A percentile compares a stretch with the other conserved stretches of the same genome.
phyloP scores from a whole-genome alignment of 1,140 invertebrate genomes.

The Centruroides vittatus region DNA sequence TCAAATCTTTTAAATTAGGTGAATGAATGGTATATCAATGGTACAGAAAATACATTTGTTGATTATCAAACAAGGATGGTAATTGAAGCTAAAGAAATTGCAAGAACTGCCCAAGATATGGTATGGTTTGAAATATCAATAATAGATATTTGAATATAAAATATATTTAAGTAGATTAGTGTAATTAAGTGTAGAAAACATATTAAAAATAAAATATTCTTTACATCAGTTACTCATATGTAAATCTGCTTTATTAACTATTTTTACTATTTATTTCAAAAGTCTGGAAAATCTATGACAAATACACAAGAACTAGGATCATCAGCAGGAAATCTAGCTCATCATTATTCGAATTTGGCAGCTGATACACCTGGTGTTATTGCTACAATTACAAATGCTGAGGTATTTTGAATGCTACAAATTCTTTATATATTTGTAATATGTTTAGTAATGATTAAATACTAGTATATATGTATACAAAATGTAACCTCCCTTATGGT shows the following conservation, averaged over 20 bases:
- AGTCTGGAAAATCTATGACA: constrained; percentile 53
- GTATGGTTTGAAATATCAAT: constrained; percentile 28
- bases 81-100: constrained; percentile 81
- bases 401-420: constrained; percentile 32
- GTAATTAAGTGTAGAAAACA: too few relatives aligned
- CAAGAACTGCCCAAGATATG: constrained; percentile 83
- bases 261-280: constrained; percentile 31
- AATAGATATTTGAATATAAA: too few relatives aligned
- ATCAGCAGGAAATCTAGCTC: constrained; percentile 66
- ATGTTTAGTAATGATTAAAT: too few relatives aligned
- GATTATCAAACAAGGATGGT: constrained; percentile 98
- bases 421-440: too few relatives aligned
- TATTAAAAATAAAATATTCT: too few relatives aligned
- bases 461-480: too few relatives aligned
- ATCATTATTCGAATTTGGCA: constrained; percentile 77
- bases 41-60: constrained; percentile 47
- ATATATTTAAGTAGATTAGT: too few relatives aligned
- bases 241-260: too few relatives aligned
- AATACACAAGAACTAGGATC: constrained; percentile 56
- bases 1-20: constrained; percentile 20
- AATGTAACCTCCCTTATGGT: too few relatives aligned
- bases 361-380: constrained; percentile 79
- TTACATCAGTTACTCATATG: too few relatives aligned
- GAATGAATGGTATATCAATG: constrained; percentile 26
- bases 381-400: constrained; percentile 62